A percentile compares a stretch with the other conserved stretches of the same genome.
These are phyloP conservation scores for Nebria brevicollis DNA, from an alignment of 2,888 invertebrate species.

Conservation along the genomic window DNA sequence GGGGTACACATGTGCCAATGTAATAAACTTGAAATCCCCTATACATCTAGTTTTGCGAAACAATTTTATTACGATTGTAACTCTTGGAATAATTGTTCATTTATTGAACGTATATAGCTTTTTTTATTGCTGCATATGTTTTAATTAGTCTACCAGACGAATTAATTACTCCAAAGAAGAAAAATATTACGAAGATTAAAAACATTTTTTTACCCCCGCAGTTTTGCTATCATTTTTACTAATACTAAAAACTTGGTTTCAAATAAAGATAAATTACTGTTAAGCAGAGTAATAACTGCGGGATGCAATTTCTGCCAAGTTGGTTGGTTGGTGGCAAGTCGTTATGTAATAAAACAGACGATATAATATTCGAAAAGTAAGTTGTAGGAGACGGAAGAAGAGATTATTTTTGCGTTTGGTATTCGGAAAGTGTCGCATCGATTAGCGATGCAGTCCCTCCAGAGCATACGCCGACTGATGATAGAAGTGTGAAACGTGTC, in stretches of 20 bases:
- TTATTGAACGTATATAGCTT: slow-evolving; percentile 43
- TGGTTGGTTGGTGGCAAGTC: neutral
- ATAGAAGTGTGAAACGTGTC: slow-evolving; percentile 37
- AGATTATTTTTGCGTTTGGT: slow-evolving; percentile 6
- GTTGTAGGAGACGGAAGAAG: neutral
- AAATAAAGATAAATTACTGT: neutral
- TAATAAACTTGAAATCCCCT: slow-evolving; percentile 45
- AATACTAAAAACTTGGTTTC: neutral
- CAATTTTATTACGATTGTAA: slow-evolving; percentile 47
- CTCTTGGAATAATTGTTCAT: slow-evolving; percentile 45
- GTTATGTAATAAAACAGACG: neutral
- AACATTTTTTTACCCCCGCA: neutral
- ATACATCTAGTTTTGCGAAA: slow-evolving; percentile 26
- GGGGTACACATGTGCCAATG: slow-evolving; percentile 41
- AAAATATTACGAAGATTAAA: slow-evolving; percentile 32
- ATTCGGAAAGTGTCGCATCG: slow-evolving; percentile 36
- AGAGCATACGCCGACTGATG: slow-evolving; percentile 18
- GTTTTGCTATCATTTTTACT: too few relatives aligned
- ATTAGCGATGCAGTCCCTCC: slow-evolving; percentile 39
- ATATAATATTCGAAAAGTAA: slow-evolving; percentile 1
- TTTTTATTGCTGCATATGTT: slow-evolving; percentile 40
- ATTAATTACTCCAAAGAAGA: slow-evolving; percentile 26
- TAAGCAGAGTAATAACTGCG: neutral
- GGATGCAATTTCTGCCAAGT: neutral
- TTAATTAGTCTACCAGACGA: slow-evolving; percentile 43